Percentiles rank a stretch among this genome's conserved stretches.
Evolutionary conservation across 2,888 invertebrate species (phyloP).

Genomic region (Liodrosophila aerea): DNA sequence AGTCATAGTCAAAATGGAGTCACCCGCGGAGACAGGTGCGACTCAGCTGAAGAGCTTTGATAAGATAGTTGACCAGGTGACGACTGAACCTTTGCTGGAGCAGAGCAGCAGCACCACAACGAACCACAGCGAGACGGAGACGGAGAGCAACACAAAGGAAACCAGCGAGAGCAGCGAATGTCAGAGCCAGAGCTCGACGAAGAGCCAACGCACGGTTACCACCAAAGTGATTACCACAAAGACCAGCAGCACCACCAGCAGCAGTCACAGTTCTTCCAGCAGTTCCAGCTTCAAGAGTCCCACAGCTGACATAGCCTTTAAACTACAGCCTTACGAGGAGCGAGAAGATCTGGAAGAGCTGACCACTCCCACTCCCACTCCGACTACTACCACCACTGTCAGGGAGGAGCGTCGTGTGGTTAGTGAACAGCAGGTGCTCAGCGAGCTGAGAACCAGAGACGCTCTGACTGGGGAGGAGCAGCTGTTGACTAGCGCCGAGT

Average conservation of each 20-base stretch:
- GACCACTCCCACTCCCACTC: not conserved
- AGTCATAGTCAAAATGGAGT: slow-evolving; percentile 46
- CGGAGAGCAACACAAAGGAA: slow-evolving; percentile 34
- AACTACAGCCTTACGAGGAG: slow-evolving; percentile 75
- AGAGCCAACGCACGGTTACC: slow-evolving; percentile 53
- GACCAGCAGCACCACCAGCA: slow-evolving; percentile 48
- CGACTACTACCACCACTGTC: slow-evolving; percentile 56
- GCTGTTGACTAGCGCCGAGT: slow-evolving; percentile 72
- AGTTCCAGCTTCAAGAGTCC: slow-evolving; percentile 28
- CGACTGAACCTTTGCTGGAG: slow-evolving; percentile 17
- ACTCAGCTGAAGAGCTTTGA: slow-evolving; percentile 35
- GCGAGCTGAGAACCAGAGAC: slow-evolving; percentile 71
- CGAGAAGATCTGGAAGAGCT: slow-evolving; percentile 34
- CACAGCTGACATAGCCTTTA: slow-evolving; percentile 63
- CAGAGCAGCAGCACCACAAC: slow-evolving; percentile 30
- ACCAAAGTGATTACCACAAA: slow-evolving; percentile 61
- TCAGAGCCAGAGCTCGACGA: slow-evolving; percentile 29
- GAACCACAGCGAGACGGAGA: slow-evolving; percentile 31
- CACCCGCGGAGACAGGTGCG: slow-evolving; percentile 20
- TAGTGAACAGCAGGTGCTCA: slow-evolving; percentile 73
- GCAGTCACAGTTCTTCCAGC: slow-evolving; percentile 18
- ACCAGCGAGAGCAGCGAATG: slow-evolving; percentile 22
- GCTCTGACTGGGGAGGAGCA: slow-evolving; percentile 75
- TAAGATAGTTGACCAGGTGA: slow-evolving; percentile 59
- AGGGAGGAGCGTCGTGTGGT: slow-evolving; percentile 76